These are phyloP conservation scores for Crypturellus tataupa DNA, from an alignment of 2,797 vertebrate species.

Conservation along the genomic window DNA sequence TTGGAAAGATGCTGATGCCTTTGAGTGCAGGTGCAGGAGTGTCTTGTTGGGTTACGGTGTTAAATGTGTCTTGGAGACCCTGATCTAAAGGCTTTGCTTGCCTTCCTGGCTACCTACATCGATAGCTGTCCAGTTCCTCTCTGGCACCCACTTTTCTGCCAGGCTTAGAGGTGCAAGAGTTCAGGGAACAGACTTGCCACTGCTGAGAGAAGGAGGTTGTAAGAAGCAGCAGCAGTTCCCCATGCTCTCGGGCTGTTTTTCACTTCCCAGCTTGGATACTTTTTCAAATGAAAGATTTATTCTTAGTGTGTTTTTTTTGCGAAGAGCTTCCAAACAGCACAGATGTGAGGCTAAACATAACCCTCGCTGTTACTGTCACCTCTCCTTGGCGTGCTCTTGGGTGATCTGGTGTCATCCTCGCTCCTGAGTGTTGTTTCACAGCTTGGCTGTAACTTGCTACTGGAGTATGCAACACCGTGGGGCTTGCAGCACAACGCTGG, in stretches of 20 bases:
- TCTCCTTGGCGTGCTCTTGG: constrained; percentile 22
- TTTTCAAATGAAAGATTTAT: constrained; percentile 53
- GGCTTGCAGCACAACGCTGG: not conserved
- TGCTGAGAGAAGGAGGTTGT: not conserved
- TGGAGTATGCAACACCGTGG: not conserved
- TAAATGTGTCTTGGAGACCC: not conserved
- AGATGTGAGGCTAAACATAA: constrained; percentile 63
- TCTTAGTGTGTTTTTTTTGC: not conserved
- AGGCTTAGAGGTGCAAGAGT: not conserved
- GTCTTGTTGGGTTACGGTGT: not conserved
- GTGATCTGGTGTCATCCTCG: not conserved
- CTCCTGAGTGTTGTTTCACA: constrained; percentile 28
- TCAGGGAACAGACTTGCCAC: not conserved
- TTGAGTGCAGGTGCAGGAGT: not conserved
- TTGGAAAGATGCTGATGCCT: too few species aligned
- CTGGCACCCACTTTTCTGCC: not conserved
- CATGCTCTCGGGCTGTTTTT: not conserved
- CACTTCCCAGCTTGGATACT: constrained; percentile 18
- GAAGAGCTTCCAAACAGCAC: constrained; percentile 36
- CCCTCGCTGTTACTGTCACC: constrained; percentile 58
- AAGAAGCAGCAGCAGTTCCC: not conserved
- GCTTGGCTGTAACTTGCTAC: not conserved
- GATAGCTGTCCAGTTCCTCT: not conserved
- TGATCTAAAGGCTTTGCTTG: not conserved
- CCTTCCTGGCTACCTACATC: not conserved